Evolutionary conservation across 2,888 invertebrate genomes (phyloP).

Genomic region (Acanthosepion esculentum): DNA sequence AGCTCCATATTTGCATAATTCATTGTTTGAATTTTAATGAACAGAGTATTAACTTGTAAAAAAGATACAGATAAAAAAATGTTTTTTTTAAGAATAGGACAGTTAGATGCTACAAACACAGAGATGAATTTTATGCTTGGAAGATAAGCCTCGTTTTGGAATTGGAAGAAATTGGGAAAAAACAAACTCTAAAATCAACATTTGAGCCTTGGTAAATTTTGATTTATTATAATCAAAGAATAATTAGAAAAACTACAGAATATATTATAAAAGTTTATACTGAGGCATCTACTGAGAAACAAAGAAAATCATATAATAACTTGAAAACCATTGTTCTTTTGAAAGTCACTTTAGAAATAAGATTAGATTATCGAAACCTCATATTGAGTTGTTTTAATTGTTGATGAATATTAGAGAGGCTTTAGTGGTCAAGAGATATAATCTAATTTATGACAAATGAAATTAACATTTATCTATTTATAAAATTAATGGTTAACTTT

Average conservation of each 20-base stretch:
- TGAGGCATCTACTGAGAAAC: not conserved
- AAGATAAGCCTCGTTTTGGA: not conserved
- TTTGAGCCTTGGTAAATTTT: not conserved
- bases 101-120: not conserved
- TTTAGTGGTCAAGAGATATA: not conserved
- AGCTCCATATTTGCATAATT: too few relatives aligned
- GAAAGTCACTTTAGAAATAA: not conserved
- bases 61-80: not conserved
- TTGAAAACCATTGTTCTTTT: not conserved
- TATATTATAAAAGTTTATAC: not conserved
- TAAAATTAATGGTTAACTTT: constrained; percentile 2
- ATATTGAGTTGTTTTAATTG: not conserved
- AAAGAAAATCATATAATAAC: not conserved
- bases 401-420: not conserved
- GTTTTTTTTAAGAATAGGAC: not conserved
- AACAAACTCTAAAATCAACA: not conserved
- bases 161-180: not conserved
- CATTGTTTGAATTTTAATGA: not conserved
- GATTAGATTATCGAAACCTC: not conserved
- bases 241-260: not conserved
- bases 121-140: not conserved
- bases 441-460: not conserved
- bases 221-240: not conserved
- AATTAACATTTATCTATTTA: not conserved
- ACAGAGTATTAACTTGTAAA: not conserved